Conservation (phyloP, 2,888 invertebrate genomes). For the Dicyrtomina minuta region DNA sequence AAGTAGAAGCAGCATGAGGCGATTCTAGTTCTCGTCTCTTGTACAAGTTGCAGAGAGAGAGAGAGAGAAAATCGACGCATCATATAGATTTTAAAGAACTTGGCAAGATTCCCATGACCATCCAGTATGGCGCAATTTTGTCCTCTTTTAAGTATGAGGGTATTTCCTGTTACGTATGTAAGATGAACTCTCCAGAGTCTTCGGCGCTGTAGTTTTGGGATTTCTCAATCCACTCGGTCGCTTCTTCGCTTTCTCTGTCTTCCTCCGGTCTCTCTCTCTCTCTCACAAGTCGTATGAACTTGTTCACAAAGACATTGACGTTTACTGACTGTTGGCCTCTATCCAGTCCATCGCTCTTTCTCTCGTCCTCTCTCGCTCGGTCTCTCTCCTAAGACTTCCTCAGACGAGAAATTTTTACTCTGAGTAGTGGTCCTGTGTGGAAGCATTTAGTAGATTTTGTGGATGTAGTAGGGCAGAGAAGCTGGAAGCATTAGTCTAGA, state of each 20-base stretch:
- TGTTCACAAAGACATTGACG: constrained; percentile 13
- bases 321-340: constrained; percentile 11
- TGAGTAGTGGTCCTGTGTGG: too few species aligned
- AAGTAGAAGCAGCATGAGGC: neutral
- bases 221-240: constrained; percentile 17
- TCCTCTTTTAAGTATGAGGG: constrained; percentile 36
- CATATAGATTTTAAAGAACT: constrained; percentile 15
- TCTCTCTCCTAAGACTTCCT: neutral
- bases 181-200: constrained; percentile 31
- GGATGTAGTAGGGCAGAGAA: neutral
- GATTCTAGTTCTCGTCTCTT: neutral
- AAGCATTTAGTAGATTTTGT: too few species aligned
- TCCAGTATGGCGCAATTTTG: constrained; percentile 37
- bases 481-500: neutral
- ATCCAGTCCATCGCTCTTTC: constrained; percentile 15
- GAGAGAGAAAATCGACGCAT: neutral
- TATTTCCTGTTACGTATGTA: constrained; percentile 36
- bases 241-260: constrained; percentile 11
- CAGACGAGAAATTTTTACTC: neutral
- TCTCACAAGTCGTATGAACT: constrained; percentile 20
- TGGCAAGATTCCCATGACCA: constrained; percentile 34
- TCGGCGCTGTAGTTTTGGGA: constrained; percentile 16
- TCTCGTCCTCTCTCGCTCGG: neutral
- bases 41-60: constrained; percentile 9
- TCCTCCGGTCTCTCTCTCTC: neutral